Base-by-base conservation (phyloP, 2,888 invertebrate genomes). In the Hylaea fasciaria region DNA sequence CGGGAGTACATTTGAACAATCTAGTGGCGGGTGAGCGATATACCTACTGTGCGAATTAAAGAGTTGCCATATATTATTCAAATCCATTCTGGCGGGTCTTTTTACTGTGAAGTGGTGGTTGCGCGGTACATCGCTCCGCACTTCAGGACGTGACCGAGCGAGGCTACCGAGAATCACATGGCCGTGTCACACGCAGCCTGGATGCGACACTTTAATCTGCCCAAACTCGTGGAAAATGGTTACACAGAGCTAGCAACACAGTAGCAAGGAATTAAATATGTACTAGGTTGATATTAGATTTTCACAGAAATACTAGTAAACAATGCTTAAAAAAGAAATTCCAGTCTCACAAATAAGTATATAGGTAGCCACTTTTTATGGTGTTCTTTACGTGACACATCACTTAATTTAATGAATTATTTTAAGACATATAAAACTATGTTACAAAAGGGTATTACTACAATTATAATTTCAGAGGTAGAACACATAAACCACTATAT, bases 41-140 rank as follows among this genome's bases (percentile, higher is more conserved):
- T 66, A 69, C 37, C 52, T 37, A 32, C 61, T 57, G 67, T 53
- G 74, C 70, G 80, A 85, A 86, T 84, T 84, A 85, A 87, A 87
- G 84, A 86, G 83, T 84, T 81, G 79, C 79, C 78, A 85, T 89
- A 87, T 86, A 87, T 89, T 89, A 90, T 90, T 89, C 85, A 88
- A 89, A 89, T 87, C 78, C 83, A 80, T 83, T 83, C 79, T 78
- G 80, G 82, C 76, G 80, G 82, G 80, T 86, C 86, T 89, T 91
- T 91, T 90, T 87, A 82, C 84, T 82, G 82, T 78, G 79, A 83
- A 88, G 88, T 85, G 84, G 88, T 77, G 89, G 90, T 87, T 82
- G 85, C 83, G 85, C 80, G 84, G 82, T 87, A 91, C 91, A 91
- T 78, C 89, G 86, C 86, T 90, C 90, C 86, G 91, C 91, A 91